These are phyloP conservation scores for Talpa occidentalis DNA, from an alignment of 2,113 vertebrate genomes.

Conservation along the genomic window DNA sequence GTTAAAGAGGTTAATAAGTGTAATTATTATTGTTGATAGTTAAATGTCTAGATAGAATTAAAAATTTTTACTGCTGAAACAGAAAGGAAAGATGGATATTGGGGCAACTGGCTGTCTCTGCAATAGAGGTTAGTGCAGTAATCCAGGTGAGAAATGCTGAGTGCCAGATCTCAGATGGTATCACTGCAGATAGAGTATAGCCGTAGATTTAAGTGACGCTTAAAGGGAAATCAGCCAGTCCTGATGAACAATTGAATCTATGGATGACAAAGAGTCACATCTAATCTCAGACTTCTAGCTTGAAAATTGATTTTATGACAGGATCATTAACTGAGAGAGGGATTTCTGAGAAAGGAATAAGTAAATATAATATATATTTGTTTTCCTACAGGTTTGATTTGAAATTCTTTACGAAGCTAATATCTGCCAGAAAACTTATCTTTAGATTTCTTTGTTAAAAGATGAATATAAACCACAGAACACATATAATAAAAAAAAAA, in stretches of 20 bases:
- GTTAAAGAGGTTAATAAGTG: neutral
- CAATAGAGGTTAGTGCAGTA: neutral
- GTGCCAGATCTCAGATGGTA: neutral
- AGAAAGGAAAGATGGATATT: neutral
- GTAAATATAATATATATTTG: neutral
- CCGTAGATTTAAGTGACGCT: neutral
- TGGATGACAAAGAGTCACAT: neutral
- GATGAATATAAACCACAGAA: neutral
- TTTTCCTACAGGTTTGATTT: neutral
- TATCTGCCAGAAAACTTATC: neutral
- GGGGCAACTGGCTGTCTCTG: fast-evolving
- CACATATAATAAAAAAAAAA: neutral
- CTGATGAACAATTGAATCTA: neutral
- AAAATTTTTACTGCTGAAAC: neutral
- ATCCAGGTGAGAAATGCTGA: neutral
- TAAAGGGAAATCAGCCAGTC: neutral
- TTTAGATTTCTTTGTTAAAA: neutral
- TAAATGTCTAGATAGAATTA: neutral
- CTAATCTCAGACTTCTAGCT: neutral
- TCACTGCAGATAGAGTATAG: neutral
- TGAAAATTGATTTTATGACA: neutral
- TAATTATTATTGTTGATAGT: neutral
- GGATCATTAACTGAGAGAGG: neutral
- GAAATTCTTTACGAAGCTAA: neutral
- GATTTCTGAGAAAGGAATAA: neutral